These are phyloP conservation scores for Tubulanus polymorphus DNA, from an alignment of 2,888 invertebrate genomes.

Conservation along the genomic window DNA sequence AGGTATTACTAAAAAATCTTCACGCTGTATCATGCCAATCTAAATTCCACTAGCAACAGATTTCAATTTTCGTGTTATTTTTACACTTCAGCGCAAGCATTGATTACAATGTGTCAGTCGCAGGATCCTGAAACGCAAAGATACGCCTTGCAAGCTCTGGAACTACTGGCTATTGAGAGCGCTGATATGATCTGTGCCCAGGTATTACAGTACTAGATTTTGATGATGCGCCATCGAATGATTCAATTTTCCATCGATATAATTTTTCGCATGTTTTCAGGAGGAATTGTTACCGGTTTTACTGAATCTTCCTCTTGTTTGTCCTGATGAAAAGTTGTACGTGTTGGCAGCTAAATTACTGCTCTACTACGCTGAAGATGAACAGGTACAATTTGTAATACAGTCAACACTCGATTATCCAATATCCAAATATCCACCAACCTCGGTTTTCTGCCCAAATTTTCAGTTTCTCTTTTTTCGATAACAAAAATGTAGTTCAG, in stretches of 20 bases:
- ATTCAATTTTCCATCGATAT: no score
- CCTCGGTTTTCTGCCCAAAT: not conserved
- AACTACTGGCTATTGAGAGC: slow-evolving; percentile 47
- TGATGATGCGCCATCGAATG: not conserved
- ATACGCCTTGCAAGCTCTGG: slow-evolving; percentile 42
- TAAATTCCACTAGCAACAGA: not conserved
- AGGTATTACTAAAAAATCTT: slow-evolving; percentile 22
- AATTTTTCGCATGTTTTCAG: slow-evolving; percentile 21
- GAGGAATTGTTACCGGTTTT: slow-evolving; percentile 36
- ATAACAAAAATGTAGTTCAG: not conserved
- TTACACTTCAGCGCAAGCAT: slow-evolving; percentile 34
- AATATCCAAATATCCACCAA: not conserved
- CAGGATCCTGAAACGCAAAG: slow-evolving; percentile 41
- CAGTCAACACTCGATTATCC: not conserved
- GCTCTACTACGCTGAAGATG: slow-evolving; percentile 46
- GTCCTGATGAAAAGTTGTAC: slow-evolving; percentile 38
- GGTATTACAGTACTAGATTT: slow-evolving; percentile 25
- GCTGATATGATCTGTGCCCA: slow-evolving; percentile 45
- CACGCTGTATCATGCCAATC: not conserved
- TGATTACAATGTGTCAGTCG: slow-evolving; percentile 35
- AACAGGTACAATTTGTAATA: slow-evolving; percentile 26
- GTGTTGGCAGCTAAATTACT: slow-evolving; percentile 46
- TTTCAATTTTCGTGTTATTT: not conserved
- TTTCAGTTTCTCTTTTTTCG: not conserved
- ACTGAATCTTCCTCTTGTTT: slow-evolving; percentile 32